A percentile compares a stretch with the other conserved stretches of the same genome.
These are phyloP conservation scores for Amiota communis DNA, from an alignment of 2,888 invertebrate genomes.

Conservation along the genomic window DNA sequence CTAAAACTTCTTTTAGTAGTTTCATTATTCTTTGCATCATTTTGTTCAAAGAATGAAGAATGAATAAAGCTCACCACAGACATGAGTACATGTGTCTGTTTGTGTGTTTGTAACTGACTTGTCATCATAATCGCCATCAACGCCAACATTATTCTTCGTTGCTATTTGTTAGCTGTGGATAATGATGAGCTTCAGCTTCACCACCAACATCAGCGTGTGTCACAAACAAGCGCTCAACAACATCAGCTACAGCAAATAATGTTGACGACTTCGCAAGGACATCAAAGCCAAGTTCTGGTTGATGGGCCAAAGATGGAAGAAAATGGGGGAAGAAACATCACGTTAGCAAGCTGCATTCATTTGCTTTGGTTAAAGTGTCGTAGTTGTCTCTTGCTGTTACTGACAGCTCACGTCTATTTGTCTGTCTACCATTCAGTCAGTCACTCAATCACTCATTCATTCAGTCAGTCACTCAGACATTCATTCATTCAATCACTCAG, in stretches of 20 bases:
- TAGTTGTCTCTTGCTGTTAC: not conserved
- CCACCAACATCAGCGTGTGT: conserved; percentile 41
- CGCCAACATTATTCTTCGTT: too few relatives aligned
- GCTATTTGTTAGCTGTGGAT: conserved; percentile 35
- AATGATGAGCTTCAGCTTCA: conserved; percentile 43
- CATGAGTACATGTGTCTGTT: too few relatives aligned
- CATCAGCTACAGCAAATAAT: not conserved
- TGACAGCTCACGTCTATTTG: conserved; percentile 25
- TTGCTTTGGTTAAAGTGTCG: not conserved
- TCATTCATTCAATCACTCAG: not conserved
- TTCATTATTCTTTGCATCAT: too few relatives aligned
- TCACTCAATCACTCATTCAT: conserved; percentile 12
- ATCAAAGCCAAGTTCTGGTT: not conserved
- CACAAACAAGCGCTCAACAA: conserved; percentile 58
- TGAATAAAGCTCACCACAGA: too few relatives aligned
- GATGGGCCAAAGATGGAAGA: too few relatives aligned
- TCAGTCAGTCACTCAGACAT: conserved; percentile 21
- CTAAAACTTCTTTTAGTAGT: too few relatives aligned
- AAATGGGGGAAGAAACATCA: too few relatives aligned
- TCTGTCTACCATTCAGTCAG: conserved; percentile 16
- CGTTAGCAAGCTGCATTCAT: too few relatives aligned
- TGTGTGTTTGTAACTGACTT: too few relatives aligned
- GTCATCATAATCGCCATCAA: too few relatives aligned
- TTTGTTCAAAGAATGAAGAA: too few relatives aligned
- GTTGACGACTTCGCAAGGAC: conserved; percentile 8